A percentile compares a stretch with the other conserved stretches of the same genome.
These are phyloP conservation scores for Drosophila monieri DNA, from an alignment of 2,888 invertebrate species.

Conservation along the genomic window DNA sequence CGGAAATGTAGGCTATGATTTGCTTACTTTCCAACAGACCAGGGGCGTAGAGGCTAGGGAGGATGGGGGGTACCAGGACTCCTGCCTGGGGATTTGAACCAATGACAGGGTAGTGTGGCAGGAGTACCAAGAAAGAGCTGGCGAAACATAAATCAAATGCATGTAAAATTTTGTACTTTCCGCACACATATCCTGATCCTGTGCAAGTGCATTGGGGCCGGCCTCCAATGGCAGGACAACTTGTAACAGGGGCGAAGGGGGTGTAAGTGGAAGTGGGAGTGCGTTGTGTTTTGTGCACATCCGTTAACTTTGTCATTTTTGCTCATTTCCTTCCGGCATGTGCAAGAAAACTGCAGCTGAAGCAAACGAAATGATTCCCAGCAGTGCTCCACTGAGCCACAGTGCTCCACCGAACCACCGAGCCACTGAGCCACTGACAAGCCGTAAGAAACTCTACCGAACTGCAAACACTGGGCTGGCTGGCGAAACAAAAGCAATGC, in stretches of 20 bases:
- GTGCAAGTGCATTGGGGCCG: slow-evolving; percentile 63
- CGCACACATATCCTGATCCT: slow-evolving; percentile 79
- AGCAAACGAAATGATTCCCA: slow-evolving; percentile 71
- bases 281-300: slow-evolving; percentile 74
- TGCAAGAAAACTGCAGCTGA: slow-evolving; percentile 65
- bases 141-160: slow-evolving; percentile 78
- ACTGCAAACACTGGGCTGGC: slow-evolving; percentile 27
- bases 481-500: slow-evolving; percentile 62
- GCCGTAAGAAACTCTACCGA: slow-evolving; percentile 55
- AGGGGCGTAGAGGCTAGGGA: slow-evolving; percentile 1
- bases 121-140: slow-evolving; percentile 45
- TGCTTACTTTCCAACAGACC: slow-evolving; percentile 64
- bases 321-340: slow-evolving; percentile 79
- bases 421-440: slow-evolving; percentile 76
- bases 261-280: slow-evolving; percentile 35
- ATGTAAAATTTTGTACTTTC: slow-evolving; percentile 80
- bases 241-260: slow-evolving; percentile 1
- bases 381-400: slow-evolving; percentile 64
- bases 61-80: neutral
- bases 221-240: slow-evolving; percentile 28
- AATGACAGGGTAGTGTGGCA: slow-evolving; percentile 55
- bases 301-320: slow-evolving; percentile 81
- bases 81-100: slow-evolving; percentile 33
- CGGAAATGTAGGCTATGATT: slow-evolving; percentile 78
- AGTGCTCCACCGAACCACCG: slow-evolving; percentile 55